phyloP scores from a whole-genome alignment of 2,888 invertebrate species.

The Tenthredo scrophulariae region DNA sequence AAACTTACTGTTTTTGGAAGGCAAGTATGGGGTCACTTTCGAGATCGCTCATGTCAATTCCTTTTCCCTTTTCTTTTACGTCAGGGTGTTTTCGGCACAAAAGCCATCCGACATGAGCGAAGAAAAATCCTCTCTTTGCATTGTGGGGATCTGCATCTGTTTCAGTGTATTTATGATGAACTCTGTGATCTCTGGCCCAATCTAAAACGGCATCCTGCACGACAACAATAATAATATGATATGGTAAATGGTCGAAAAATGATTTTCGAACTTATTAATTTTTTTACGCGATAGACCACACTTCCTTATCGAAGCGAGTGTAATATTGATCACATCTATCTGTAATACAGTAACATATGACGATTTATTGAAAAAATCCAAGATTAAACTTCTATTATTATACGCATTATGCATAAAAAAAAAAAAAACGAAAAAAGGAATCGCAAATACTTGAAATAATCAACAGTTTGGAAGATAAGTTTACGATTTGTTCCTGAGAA shows the following conservation, averaged over 20 bases:
- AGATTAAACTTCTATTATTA: not conserved
- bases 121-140: constrained; percentile 95
- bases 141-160: constrained; percentile 97
- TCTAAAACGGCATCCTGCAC: constrained; percentile 87
- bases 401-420: not conserved
- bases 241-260: not conserved
- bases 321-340: not conserved
- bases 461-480: not conserved
- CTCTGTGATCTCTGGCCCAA: constrained; percentile 89
- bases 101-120: constrained; percentile 97
- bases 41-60: constrained; percentile 92
- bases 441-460: not conserved
- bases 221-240: constrained; percentile 47
- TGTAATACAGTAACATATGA: not conserved
- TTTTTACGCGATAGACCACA: not conserved
- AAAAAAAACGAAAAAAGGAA: not conserved
- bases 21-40: constrained; percentile 89
- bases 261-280: no score
- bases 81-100: constrained; percentile 94
- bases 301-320: not conserved
- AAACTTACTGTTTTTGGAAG: constrained; percentile 92
- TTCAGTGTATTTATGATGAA: constrained; percentile 96
- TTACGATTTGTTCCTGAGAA: not conserved
- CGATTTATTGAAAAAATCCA: not conserved
- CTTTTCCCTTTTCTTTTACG: constrained; percentile 91